Conservation (phyloP, 2,888 invertebrate species). For the Agriotes lineatus region DNA sequence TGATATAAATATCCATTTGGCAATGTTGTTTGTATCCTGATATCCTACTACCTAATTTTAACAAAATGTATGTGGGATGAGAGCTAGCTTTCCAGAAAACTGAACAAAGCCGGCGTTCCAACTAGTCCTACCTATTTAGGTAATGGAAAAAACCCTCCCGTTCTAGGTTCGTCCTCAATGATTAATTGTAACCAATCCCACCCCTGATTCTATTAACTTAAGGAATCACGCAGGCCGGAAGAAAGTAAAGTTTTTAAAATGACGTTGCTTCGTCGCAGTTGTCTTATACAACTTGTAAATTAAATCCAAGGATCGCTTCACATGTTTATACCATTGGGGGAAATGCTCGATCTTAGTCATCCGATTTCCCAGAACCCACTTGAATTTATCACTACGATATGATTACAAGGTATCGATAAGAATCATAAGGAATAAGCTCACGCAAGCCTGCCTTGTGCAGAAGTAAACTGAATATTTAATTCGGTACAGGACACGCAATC, state of each 20-base stretch:
- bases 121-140: too few species aligned
- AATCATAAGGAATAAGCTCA: slow-evolving; percentile 24
- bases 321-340: too few species aligned
- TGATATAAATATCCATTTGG: too few species aligned
- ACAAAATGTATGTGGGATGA: too few species aligned
- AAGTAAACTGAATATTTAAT: slow-evolving; percentile 36
- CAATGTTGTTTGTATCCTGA: too few species aligned
- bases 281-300: too few species aligned
- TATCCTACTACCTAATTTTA: too few species aligned
- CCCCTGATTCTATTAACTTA: slow-evolving; percentile 14
- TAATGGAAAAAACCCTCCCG: slow-evolving; percentile 4
- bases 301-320: too few species aligned
- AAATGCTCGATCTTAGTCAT: neutral
- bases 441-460: slow-evolving; percentile 26
- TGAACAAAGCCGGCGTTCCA: too few species aligned
- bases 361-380: neutral
- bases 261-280: too few species aligned
- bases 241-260: too few species aligned
- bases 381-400: slow-evolving; percentile 1
- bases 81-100: too few species aligned
- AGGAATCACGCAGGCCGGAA: neutral
- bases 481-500: slow-evolving; percentile 28
- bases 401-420: slow-evolving; percentile 20
- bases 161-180: neutral
- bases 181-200: slow-evolving; percentile 18